Percentiles rank a stretch among this genome's conserved stretches.
Conservation (phyloP, 2,888 invertebrate species). For the Euproctis similis region DNA sequence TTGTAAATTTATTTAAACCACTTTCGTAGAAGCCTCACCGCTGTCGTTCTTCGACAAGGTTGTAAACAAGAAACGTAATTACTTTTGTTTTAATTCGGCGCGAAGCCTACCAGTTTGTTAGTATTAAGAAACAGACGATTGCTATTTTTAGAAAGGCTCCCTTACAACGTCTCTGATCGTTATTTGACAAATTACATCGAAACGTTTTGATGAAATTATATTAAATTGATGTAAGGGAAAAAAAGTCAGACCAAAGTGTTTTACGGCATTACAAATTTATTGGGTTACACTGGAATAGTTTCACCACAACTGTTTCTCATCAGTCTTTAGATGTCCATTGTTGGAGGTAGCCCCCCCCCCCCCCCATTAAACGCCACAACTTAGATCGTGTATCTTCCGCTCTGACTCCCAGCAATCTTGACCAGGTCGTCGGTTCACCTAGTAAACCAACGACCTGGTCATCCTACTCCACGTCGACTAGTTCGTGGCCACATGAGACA, state of each 20-base stretch:
- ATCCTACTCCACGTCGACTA: too few relatives aligned
- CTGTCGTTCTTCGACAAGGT: slow-evolving; percentile 8
- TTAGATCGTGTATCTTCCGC: too few relatives aligned
- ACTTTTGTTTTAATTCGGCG: slow-evolving; percentile 12
- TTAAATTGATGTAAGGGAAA: slow-evolving; percentile 1
- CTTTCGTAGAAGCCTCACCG: slow-evolving; percentile 19
- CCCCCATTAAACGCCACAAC: too few relatives aligned
- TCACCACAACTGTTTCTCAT: too few relatives aligned
- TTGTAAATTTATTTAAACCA: too few relatives aligned
- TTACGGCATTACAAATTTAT: not conserved
- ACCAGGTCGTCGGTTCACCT: too few relatives aligned
- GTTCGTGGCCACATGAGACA: too few relatives aligned
- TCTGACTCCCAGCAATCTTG: too few relatives aligned
- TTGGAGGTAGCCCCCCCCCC: too few relatives aligned
- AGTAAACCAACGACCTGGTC: too few relatives aligned
- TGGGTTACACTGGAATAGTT: too few relatives aligned
- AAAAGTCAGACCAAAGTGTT: not conserved
- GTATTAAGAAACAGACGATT: slow-evolving; percentile 1
- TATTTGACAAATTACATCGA: slow-evolving; percentile 6
- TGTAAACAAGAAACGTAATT: slow-evolving; percentile 14
- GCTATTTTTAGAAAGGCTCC: slow-evolving; percentile 10
- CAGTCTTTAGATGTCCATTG: too few relatives aligned
- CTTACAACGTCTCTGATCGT: slow-evolving; percentile 5
- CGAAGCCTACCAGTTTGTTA: not conserved
- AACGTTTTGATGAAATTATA: slow-evolving; percentile 5